Conservation (phyloP, 2,797 vertebrate species). For the Onychomys torridus region DNA sequence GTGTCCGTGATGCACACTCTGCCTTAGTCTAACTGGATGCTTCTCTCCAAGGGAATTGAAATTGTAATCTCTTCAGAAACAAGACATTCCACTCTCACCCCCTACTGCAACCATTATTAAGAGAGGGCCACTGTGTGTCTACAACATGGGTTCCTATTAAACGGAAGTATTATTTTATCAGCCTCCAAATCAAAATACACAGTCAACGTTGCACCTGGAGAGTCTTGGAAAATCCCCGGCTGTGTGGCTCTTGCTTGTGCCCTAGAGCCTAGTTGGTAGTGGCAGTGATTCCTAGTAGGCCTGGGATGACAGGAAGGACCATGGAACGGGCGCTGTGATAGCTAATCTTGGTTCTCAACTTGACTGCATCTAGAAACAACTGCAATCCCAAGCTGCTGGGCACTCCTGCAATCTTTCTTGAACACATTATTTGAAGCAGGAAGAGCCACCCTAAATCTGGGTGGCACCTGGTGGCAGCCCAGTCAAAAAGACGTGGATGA, state of each 20-base stretch:
- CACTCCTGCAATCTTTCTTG: neutral
- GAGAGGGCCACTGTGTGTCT: neutral
- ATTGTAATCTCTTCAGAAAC: neutral
- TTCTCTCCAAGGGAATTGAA: neutral
- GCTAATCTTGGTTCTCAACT: neutral
- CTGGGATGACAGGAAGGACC: neutral
- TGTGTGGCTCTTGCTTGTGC: fast-evolving
- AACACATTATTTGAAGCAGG: neutral
- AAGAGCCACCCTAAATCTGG: neutral
- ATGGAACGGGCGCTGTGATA: neutral
- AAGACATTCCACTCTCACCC: neutral
- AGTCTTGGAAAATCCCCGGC: neutral
- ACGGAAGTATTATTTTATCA: neutral
- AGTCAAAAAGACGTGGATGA: neutral
- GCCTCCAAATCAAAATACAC: neutral
- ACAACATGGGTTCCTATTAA: no score
- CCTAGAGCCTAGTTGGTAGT: neutral
- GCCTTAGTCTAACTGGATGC: neutral
- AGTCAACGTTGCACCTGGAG: neutral
- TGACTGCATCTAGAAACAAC: neutral
- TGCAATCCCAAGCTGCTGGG: neutral
- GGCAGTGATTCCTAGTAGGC: neutral
- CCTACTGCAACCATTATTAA: neutral
- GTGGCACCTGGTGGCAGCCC: neutral
- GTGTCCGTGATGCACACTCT: neutral